Evolutionary conservation across 2,888 invertebrate species (phyloP).

Genomic region (Diachrysia chrysitis): DNA sequence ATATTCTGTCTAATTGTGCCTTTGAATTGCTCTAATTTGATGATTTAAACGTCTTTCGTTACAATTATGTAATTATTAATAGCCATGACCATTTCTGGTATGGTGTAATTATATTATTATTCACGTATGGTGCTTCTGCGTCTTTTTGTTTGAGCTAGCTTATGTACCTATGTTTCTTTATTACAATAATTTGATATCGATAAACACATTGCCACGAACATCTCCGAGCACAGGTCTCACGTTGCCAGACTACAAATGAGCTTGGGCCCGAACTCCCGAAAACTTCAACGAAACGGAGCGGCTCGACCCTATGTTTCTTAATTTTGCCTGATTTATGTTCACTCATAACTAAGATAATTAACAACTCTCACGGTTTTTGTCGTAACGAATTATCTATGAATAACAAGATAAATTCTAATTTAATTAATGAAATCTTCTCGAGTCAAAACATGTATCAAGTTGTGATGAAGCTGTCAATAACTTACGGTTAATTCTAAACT

Average conservation of each 20-base stretch:
- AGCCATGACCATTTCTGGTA: not conserved
- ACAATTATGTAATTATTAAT: not conserved
- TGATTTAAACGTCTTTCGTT: not conserved
- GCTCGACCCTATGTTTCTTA: too few species aligned
- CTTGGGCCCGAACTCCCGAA: too few species aligned
- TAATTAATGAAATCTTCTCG: slow-evolving; percentile 4
- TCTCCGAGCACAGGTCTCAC: too few species aligned
- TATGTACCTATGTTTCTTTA: too few species aligned
- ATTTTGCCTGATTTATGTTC: too few species aligned
- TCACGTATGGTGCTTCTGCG: not conserved
- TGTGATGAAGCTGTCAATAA: not conserved
- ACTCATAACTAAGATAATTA: not conserved
- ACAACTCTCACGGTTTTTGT: not conserved
- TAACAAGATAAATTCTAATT: slow-evolving; percentile 1
- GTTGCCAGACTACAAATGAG: too few species aligned
- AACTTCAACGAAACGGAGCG: too few species aligned
- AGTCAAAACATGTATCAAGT: not conserved
- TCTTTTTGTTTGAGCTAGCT: not conserved
- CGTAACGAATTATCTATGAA: not conserved
- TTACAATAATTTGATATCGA: too few species aligned
- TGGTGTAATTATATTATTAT: not conserved
- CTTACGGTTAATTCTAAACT: too few species aligned
- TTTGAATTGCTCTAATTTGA: slow-evolving; percentile 18
- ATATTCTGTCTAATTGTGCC: slow-evolving; percentile 16
- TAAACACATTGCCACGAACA: too few species aligned